Base-by-base conservation (phyloP, 2,113 vertebrate genomes). In the Orthonyx spaldingii region DNA sequence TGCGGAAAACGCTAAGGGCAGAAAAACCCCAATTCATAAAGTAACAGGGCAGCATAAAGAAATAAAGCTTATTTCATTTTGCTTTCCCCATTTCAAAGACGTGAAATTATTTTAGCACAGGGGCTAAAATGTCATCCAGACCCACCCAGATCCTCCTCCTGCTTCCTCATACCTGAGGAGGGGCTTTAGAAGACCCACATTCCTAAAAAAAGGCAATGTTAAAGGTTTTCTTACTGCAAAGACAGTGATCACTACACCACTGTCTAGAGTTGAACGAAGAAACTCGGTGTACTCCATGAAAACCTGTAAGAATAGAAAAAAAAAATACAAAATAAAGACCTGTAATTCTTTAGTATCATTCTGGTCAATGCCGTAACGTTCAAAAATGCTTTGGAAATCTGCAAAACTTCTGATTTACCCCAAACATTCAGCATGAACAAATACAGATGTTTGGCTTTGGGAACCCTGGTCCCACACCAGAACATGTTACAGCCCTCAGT, bases 271-370 rank as follows among this genome's bases (percentile, higher is more conserved):
- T n/a, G n/a, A n/a, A n/a, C 27, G 49, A 2, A 60, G 1, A 10
- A 11, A 3, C 0, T 3, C 1, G 3, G 0, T 0, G 0, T 11
- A 3, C 2, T 20, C 7, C 5, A 10, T 0, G 13, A 87, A 68
- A 24, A 26, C 3, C 90, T 97, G 1, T 27, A 50, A 60, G 37
- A 80, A 76, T 10, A 20, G n/a, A 87, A 14, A 52, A 83, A 79
- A 44, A 23, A 63, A 39, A 7, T 1, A 11, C 18, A 59, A 8
- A n/a, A 1, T 55, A 3, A 91, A 56, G 33, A 64, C 1, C 10
- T 33, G 17, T 16, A 44, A 59, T 21, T 60, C 39, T 76, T 71
- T 42, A 35, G 21, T 7, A 13, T n/a, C 17, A 13, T 14, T 13
- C 52, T 79, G 60, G 16, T 6, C 65, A 27, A 46, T 41, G 35